A percentile compares a stretch with the other conserved stretches of the same genome.
Evolutionary conservation across 1,140 invertebrate species (phyloP).

Genomic region (Rhynchophorus ferrugineus): DNA sequence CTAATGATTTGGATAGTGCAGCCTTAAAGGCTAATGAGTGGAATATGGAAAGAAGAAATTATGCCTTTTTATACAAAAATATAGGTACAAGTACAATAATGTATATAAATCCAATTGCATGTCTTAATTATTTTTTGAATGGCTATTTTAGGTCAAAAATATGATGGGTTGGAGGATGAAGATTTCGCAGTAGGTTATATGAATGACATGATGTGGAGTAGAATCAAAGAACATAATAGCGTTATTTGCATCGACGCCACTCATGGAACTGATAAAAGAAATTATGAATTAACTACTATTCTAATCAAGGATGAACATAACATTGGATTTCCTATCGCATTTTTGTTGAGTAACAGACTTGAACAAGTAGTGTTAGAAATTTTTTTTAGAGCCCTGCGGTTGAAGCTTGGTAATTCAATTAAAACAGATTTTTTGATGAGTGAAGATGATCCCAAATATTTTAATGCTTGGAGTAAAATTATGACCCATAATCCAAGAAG

Average conservation of each 20-base stretch:
- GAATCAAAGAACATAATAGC: background rate
- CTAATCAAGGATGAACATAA: slow-evolving; percentile 17
- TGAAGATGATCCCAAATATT: slow-evolving; percentile 21
- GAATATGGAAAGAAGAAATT: slow-evolving; percentile 8
- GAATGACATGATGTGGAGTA: background rate
- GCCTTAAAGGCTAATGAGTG: slow-evolving; percentile 8
- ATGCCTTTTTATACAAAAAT: slow-evolving; percentile 10
- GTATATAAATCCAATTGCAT: background rate
- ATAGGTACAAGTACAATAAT: background rate
- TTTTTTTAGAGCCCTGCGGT: slow-evolving; percentile 15
- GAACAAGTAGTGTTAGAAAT: slow-evolving; percentile 14
- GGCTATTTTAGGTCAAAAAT: background rate
- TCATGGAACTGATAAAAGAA: slow-evolving; percentile 17
- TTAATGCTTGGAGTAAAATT: slow-evolving; percentile 17
- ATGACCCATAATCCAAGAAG: slow-evolving; percentile 16
- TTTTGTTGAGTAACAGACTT: slow-evolving; percentile 18
- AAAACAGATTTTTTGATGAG: slow-evolving; percentile 12
- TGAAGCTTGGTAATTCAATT: slow-evolving; percentile 5
- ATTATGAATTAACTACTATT: slow-evolving; percentile 14
- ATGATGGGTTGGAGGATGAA: background rate
- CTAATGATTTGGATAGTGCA: slow-evolving; percentile 1
- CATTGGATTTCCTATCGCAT: slow-evolving; percentile 16
- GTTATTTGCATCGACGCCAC: slow-evolving; percentile 20
- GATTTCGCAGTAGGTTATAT: background rate
- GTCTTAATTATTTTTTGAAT: background rate